phyloP scores from a whole-genome alignment of 2,797 vertebrate species.

The Eulemur mongoz region DNA sequence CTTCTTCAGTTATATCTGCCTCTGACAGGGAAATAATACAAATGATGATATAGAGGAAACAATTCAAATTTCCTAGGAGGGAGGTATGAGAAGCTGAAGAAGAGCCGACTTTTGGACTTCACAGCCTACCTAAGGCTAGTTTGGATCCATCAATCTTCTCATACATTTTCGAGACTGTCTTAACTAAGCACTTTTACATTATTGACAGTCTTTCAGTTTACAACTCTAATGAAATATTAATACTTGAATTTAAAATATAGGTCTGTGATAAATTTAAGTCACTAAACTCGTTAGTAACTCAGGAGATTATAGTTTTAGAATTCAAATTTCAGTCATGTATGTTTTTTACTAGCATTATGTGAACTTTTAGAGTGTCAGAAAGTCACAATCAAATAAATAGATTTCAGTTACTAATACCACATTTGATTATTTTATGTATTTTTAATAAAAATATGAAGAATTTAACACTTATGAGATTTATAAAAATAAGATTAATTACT shows the following conservation, averaged over 20 bases:
- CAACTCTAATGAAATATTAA: not conserved
- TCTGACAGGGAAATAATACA: not conserved
- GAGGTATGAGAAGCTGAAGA: not conserved
- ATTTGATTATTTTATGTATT: slow-evolving; percentile 21
- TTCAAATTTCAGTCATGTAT: slow-evolving; percentile 40
- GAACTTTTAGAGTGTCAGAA: slow-evolving; percentile 1
- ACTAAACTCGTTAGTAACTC: not conserved
- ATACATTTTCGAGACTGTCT: not conserved
- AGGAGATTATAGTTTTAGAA: not conserved
- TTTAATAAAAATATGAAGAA: slow-evolving; percentile 61
- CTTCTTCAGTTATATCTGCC: not conserved
- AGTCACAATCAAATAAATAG: slow-evolving; percentile 2
- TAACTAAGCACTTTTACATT: not conserved
- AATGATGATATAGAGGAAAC: not conserved
- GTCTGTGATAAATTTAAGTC: not conserved
- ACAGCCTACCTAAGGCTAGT: not conserved
- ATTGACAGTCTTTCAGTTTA: slow-evolving; percentile 19
- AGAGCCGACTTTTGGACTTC: not conserved
- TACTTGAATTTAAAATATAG: slow-evolving; percentile 21
- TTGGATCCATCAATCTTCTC: not conserved
- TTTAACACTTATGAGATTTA: not conserved
- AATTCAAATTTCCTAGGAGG: not conserved
- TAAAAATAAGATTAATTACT: slow-evolving; percentile 42
- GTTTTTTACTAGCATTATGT: slow-evolving; percentile 5
- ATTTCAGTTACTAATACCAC: slow-evolving; percentile 21